Percentiles rank a stretch among this genome's conserved stretches.
phyloP scores from a whole-genome alignment of 1,140 invertebrate species.

The Ditylenchus dipsaci region DNA sequence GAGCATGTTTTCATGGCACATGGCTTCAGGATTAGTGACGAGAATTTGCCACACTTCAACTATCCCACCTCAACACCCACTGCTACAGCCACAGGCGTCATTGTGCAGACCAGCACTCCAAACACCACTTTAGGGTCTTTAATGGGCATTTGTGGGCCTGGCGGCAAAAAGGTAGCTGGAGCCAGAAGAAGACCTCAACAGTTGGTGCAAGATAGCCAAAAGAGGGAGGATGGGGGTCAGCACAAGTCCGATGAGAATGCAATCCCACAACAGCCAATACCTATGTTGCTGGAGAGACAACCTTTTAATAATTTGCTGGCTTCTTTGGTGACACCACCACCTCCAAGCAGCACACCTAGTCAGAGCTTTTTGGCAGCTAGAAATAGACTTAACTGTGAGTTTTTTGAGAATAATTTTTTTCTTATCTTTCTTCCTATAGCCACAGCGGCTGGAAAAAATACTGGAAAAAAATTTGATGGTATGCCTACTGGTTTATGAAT shows the following conservation, averaged over 20 bases:
- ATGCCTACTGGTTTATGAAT: too few relatives aligned
- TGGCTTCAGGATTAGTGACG: slow-evolving; percentile 49
- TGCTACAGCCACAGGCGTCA: background rate
- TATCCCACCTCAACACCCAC: slow-evolving; percentile 20
- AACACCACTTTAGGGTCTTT: background rate
- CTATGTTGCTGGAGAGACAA: background rate
- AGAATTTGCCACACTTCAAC: slow-evolving; percentile 39
- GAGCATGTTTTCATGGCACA: slow-evolving; percentile 51
- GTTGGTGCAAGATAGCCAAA: background rate
- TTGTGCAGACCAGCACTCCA: too few relatives aligned
- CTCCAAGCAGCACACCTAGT: background rate
- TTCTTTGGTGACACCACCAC: background rate
- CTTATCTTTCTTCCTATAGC: too few relatives aligned
- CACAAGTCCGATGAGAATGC: background rate
- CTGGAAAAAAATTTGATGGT: too few relatives aligned
- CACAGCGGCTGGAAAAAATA: too few relatives aligned
- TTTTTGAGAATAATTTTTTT: background rate
- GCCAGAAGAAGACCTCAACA: too few relatives aligned
- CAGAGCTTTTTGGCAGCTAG: background rate
- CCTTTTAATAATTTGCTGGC: background rate
- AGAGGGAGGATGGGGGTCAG: background rate
- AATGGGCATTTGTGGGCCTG: background rate
- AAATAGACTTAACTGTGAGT: slow-evolving; percentile 4
- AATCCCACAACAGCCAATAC: background rate
- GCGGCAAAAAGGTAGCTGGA: background rate